phyloP scores from a whole-genome alignment of 2,113 vertebrate genomes.

The Xerus inauris region DNA sequence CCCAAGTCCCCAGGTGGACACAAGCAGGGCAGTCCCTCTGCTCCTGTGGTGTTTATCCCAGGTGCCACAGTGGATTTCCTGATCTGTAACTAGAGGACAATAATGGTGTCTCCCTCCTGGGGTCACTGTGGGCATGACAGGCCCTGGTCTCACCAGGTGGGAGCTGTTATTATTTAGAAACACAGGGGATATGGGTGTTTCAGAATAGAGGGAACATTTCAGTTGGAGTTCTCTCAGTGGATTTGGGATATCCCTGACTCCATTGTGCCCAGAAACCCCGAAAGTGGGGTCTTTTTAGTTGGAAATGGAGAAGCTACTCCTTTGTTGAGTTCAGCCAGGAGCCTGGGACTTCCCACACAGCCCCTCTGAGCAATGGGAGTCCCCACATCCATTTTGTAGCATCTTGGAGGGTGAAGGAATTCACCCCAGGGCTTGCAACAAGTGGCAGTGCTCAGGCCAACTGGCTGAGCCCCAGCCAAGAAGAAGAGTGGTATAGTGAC shows the following conservation, averaged over 20 bases:
- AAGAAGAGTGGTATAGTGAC: background rate
- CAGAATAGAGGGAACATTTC: background rate
- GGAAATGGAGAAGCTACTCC: background rate
- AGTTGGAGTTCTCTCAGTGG: background rate
- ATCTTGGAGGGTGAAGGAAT: background rate
- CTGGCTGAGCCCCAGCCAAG: background rate
- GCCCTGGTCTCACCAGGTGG: background rate
- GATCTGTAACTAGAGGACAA: background rate
- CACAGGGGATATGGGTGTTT: fast-evolving
- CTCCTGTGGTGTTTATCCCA: no score
- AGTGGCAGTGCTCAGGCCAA: background rate
- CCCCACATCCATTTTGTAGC: background rate
- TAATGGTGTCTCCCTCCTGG: background rate
- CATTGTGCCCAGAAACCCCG: background rate
- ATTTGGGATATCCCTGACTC: background rate
- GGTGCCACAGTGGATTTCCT: background rate
- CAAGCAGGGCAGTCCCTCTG: background rate
- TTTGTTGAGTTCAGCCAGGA: background rate
- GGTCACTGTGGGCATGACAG: background rate
- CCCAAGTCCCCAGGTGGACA: fast-evolving
- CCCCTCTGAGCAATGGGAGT: background rate
- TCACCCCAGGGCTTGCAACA: background rate
- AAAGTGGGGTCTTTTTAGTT: background rate
- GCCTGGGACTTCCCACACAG: background rate
- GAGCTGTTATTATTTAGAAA: background rate